Conservation (phyloP, 2,888 invertebrate species). For the Argyra leucocephala region DNA sequence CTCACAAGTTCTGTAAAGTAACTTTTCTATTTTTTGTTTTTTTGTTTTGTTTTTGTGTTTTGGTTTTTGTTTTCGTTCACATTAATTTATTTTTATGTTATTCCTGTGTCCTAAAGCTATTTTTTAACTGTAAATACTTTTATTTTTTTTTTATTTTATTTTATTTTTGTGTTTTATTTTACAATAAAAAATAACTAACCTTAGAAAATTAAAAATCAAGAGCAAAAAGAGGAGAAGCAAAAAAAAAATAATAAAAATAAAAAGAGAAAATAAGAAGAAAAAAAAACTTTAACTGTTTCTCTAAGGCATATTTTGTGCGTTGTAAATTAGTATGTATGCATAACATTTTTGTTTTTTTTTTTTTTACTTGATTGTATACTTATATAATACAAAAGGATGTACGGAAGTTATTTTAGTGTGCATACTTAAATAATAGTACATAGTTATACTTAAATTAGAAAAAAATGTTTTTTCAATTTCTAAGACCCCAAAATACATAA, state of each 20-base stretch:
- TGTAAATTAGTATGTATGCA: not conserved
- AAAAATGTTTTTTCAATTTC: too few relatives aligned
- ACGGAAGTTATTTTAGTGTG: too few relatives aligned
- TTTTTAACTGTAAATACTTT: not conserved
- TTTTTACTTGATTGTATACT: too few relatives aligned
- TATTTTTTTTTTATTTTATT: too few relatives aligned
- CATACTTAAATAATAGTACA: too few relatives aligned
- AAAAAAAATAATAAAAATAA: too few relatives aligned
- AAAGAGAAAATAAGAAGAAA: too few relatives aligned
- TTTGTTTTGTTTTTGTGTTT: not conserved
- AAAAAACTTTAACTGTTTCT: not conserved
- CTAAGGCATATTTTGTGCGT: not conserved
- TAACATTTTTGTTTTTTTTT: too few relatives aligned
- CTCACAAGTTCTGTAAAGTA: not conserved
- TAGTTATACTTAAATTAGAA: too few relatives aligned
- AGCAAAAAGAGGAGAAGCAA: not conserved
- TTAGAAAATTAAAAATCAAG: not conserved
- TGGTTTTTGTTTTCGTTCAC: not conserved
- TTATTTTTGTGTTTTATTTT: not conserved
- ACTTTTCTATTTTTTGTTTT: not conserved
- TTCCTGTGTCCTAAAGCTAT: not conserved
- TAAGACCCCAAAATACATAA: too few relatives aligned
- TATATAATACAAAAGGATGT: too few relatives aligned
- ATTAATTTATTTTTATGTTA: not conserved
- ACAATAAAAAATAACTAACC: not conserved